phyloP scores from a whole-genome alignment of 2,888 invertebrate genomes.

The Dynastes hyllus region DNA sequence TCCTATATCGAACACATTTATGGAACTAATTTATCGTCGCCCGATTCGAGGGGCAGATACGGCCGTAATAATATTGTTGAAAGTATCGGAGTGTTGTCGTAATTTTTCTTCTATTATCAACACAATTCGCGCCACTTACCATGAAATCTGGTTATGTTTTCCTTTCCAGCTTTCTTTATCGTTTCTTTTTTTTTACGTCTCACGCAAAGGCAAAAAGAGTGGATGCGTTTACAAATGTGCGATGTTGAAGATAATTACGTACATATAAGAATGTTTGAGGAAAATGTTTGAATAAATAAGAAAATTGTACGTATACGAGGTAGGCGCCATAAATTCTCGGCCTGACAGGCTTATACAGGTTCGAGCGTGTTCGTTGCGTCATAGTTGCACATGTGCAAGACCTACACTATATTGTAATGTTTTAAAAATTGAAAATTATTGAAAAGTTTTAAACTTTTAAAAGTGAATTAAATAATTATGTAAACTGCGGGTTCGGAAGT shows the following conservation, averaged over 20 bases:
- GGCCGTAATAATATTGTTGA: constrained; percentile 48
- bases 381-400: too few species aligned
- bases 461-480: too few species aligned
- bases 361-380: too few species aligned
- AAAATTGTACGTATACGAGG: too few species aligned
- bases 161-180: neutral
- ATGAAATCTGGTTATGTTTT: constrained; percentile 36
- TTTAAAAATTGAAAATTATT: too few species aligned
- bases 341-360: too few species aligned
- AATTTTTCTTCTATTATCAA: constrained; percentile 49
- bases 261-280: too few species aligned
- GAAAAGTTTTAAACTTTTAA: too few species aligned
- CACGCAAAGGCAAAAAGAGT: neutral
- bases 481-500: too few species aligned
- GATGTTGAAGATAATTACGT: neutral
- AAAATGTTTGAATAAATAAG: too few species aligned
- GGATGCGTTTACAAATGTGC: neutral
- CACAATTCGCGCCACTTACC: constrained; percentile 41
- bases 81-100: constrained; percentile 46
- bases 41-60: constrained; percentile 46
- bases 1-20: constrained; percentile 46
- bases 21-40: constrained; percentile 49
- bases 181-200: neutral
- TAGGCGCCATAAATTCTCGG: too few species aligned
- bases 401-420: too few species aligned